A percentile compares a stretch with the other conserved stretches of the same genome.
Conservation (phyloP, 2,113 vertebrate genomes). For the Phalacrocorax pelagicus region DNA sequence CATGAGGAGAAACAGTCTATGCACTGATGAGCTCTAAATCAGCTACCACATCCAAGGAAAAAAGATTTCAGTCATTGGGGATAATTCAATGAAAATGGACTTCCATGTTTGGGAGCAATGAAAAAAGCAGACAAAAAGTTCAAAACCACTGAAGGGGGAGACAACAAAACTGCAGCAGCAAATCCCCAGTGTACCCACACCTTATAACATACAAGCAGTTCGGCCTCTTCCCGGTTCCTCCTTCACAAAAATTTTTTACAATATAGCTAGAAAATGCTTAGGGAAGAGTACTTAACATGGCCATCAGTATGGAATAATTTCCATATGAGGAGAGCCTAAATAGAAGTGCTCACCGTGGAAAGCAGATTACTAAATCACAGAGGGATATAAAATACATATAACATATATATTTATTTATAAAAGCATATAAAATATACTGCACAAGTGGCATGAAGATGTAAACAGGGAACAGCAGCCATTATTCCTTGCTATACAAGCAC, state of each 20-base stretch:
- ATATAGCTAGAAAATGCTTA: neutral
- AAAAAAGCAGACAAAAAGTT: neutral
- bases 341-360: neutral
- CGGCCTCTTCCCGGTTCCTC: neutral
- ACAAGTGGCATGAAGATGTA: neutral
- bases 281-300: neutral
- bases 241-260: neutral
- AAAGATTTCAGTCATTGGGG: neutral
- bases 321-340: neutral
- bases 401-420: neutral
- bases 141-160: neutral
- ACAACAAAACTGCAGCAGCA: neutral
- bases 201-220: neutral
- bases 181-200: neutral
- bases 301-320: neutral
- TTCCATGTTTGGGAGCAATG: neutral
- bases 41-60: neutral
- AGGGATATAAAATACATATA: neutral
- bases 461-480: neutral
- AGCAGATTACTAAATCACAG: neutral
- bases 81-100: neutral
- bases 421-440: neutral
- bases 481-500: neutral
- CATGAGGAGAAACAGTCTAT: neutral
- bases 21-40: neutral